These are phyloP conservation scores for Cervus canadensis DNA, from an alignment of 2,113 vertebrate species.

Conservation along the genomic window DNA sequence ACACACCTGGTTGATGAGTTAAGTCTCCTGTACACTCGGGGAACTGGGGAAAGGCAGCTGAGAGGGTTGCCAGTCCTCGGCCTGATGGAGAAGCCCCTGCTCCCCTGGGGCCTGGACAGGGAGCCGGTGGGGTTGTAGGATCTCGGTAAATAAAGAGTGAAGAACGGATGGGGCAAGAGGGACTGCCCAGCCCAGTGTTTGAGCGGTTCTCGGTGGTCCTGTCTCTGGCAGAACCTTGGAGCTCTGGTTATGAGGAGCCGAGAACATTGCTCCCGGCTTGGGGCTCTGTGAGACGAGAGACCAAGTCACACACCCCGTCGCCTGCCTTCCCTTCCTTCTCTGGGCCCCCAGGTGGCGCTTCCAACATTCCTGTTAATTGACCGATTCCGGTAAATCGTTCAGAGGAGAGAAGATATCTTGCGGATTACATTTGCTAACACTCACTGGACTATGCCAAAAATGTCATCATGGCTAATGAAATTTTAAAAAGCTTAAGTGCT, in stretches of 20 bases:
- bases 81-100: not conserved
- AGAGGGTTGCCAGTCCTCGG: fast-evolving
- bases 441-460: not conserved
- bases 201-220: fast-evolving
- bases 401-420: not conserved
- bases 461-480: not conserved
- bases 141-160: not conserved
- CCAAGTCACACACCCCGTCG: fast-evolving
- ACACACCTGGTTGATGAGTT: fast-evolving
- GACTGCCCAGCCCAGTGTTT: fast-evolving
- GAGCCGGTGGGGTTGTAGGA: no score
- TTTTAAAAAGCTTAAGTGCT: not conserved
- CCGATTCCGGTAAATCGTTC: not conserved
- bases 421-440: not conserved
- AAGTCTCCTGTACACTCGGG: fast-evolving
- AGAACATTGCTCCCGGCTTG: not conserved
- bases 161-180: fast-evolving
- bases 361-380: not conserved
- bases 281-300: fast-evolving
- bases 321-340: no score
- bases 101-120: not conserved
- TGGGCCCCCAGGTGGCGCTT: not conserved
- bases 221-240: fast-evolving
- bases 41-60: not conserved
- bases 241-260: not conserved